Evolutionary conservation across 2,797 vertebrate genomes (phyloP).

Genomic region (Acanthis flammea): DNA sequence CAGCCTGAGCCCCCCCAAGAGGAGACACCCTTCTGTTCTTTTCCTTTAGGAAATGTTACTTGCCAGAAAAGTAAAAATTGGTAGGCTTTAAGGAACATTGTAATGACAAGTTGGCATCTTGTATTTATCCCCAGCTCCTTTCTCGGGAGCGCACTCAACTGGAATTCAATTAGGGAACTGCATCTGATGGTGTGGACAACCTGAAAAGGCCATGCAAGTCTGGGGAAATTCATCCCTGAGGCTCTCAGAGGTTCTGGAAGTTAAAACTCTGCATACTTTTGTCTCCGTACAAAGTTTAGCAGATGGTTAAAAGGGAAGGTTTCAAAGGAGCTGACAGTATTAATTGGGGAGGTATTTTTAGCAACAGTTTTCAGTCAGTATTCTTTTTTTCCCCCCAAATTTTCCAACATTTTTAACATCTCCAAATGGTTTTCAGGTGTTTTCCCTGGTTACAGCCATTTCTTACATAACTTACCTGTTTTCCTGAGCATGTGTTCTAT

Average conservation of each 20-base stretch:
- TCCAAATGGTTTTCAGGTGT: neutral
- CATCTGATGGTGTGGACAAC: neutral
- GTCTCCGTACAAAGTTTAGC: neutral
- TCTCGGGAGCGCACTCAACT: neutral
- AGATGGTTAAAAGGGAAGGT: neutral
- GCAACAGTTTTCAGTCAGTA: neutral
- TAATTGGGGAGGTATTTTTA: neutral
- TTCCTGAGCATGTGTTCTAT: neutral
- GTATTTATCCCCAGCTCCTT: constrained; percentile 1
- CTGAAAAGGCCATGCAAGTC: neutral
- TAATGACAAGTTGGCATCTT: constrained; percentile 40
- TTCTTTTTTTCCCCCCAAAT: accelerated
- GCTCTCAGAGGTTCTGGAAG: neutral
- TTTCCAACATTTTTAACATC: neutral
- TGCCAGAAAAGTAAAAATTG: constrained; percentile 27
- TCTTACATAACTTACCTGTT: neutral
- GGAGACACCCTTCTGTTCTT: constrained; percentile 22
- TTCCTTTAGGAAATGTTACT: constrained; percentile 41
- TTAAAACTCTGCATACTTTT: neutral
- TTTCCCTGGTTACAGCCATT: neutral
- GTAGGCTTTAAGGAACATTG: constrained; percentile 28
- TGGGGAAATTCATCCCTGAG: neutral
- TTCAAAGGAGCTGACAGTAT: neutral
- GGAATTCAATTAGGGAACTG: neutral
- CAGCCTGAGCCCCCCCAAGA: neutral